Base-by-base conservation (phyloP, 2,113 vertebrate genomes). In the Pseudolaguvia tuberculata region DNA sequence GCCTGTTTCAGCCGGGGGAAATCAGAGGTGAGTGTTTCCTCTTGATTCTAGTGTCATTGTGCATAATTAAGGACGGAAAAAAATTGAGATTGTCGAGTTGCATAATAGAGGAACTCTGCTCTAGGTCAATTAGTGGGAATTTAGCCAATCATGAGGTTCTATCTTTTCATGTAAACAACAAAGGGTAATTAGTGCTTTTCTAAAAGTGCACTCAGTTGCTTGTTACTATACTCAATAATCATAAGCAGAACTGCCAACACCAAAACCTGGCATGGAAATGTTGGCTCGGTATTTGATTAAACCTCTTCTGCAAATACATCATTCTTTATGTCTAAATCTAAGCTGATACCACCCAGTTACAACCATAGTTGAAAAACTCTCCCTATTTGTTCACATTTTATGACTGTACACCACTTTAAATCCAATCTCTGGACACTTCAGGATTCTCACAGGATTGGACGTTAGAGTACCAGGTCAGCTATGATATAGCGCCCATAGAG, bases 1-100 rank as follows among this genome's bases (percentile, higher is more conserved):
- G 92, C 94, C 77, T 98, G 96, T 79, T 97, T 96, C 88, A 98
- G 96, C 82, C 95, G 96, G 39, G 96, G 96, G 35, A 98, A 98
- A 78, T 95, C 96, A 13, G 90, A 97, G 94, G 96, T 98, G 89
- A 91, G 93, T 27, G 63, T 67, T 48, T 67, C 15, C 63, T 29
- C 63, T 67, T 50, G 15, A 67, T 9, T 67, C 63, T 48, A 6
- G 63, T 50, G 23, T 20, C 63, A 50, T 29, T 50, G 25, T 50
- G 29, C 47, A 50, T 67, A 67, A 50, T 67, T 67, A 50, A 67
- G 63, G 63, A 27, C 50, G 47, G 5, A 2, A 67, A 67, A n/a
- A 35, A 50, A 50, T 50, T 20, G 4, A 67, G 45, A 45, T 65
- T 47, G 35, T 63, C 6, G 12, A 23, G 13, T 48, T 66, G 45